A percentile compares a stretch with the other conserved stretches of the same genome.
Conservation (phyloP, 2,888 invertebrate species). For the Yponomeuta cagnagella region DNA sequence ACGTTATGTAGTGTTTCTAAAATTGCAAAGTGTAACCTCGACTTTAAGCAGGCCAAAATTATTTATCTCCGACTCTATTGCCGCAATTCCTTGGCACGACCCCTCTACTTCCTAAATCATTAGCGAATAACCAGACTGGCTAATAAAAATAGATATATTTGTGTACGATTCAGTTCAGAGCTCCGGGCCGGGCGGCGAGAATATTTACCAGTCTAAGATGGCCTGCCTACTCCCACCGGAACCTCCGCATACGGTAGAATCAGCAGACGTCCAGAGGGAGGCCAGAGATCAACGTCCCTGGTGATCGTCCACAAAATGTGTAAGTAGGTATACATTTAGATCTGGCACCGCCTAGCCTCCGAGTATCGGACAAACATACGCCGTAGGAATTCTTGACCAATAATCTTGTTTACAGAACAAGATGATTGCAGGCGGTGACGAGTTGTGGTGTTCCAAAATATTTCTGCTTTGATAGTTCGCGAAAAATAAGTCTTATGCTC, state of each 20-base stretch:
- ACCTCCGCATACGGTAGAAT: background rate
- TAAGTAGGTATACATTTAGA: conserved; percentile 14
- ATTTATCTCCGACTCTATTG: conserved; percentile 7
- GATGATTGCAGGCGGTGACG: background rate
- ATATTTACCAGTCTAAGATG: conserved; percentile 2
- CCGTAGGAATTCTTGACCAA: conserved; percentile 2
- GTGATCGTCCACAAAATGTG: conserved; percentile 1
- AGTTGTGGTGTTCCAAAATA: background rate
- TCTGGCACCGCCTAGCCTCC: conserved; percentile 15
- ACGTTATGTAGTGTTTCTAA: no score
- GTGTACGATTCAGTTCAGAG: conserved; percentile 20
- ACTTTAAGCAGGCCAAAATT: background rate
- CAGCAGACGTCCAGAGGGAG: background rate
- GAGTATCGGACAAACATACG: conserved; percentile 9
- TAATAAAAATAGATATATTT: conserved; percentile 23
- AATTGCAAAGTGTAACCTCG: background rate
- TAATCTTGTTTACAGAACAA: conserved; percentile 11
- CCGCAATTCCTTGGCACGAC: conserved; percentile 15
- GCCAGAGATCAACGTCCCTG: background rate
- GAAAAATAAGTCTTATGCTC: background rate
- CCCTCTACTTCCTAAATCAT: conserved; percentile 20
- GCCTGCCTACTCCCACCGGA: conserved; percentile 13
- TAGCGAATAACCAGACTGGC: conserved; percentile 19
- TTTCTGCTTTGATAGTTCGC: background rate
- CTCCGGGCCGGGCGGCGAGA: conserved; percentile 13